Evolutionary conservation across 2,888 invertebrate species (phyloP).

Genomic region (Neoascia interrupta): DNA sequence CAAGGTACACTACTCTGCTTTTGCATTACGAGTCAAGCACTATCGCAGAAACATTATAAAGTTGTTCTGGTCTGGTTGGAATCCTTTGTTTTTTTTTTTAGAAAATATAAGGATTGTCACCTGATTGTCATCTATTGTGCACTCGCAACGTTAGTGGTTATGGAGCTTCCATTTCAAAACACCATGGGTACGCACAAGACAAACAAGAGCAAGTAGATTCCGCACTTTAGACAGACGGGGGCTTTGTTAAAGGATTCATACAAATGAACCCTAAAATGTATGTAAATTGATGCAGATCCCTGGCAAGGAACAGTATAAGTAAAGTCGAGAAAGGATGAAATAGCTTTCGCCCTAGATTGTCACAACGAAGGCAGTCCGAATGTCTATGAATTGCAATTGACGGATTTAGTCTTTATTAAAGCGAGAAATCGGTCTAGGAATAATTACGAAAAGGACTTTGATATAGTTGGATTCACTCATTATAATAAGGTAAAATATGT

Average conservation of each 20-base stretch:
- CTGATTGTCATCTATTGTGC: slow-evolving; percentile 66
- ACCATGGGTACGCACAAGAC: slow-evolving; percentile 39
- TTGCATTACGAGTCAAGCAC: slow-evolving; percentile 68
- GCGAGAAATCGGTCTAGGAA: slow-evolving; percentile 47
- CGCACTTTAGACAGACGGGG: slow-evolving; percentile 64
- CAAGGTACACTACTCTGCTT: slow-evolving; percentile 40
- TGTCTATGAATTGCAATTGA: slow-evolving; percentile 51
- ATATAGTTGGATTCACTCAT: no score
- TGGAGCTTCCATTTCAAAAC: slow-evolving; percentile 32
- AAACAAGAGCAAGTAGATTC: slow-evolving; percentile 57
- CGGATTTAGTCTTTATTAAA: slow-evolving; percentile 57
- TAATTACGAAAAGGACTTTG: no score
- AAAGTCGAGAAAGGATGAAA: slow-evolving; percentile 31
- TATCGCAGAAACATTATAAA: slow-evolving; percentile 41
- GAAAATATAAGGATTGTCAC: slow-evolving; percentile 62
- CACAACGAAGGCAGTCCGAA: not conserved
- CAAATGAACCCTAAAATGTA: slow-evolving; percentile 67
- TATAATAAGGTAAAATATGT: no score
- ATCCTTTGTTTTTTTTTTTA: slow-evolving; percentile 8
- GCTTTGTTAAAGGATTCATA: slow-evolving; percentile 68
- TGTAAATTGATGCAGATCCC: slow-evolving; percentile 69
- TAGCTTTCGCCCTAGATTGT: slow-evolving; percentile 62
- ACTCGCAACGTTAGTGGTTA: slow-evolving; percentile 8
- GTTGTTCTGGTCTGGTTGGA: slow-evolving; percentile 36
- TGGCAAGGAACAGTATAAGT: slow-evolving; percentile 20